Base-by-base conservation (phyloP, 2,113 vertebrate species). In the Neomonachus schauinslandi region DNA sequence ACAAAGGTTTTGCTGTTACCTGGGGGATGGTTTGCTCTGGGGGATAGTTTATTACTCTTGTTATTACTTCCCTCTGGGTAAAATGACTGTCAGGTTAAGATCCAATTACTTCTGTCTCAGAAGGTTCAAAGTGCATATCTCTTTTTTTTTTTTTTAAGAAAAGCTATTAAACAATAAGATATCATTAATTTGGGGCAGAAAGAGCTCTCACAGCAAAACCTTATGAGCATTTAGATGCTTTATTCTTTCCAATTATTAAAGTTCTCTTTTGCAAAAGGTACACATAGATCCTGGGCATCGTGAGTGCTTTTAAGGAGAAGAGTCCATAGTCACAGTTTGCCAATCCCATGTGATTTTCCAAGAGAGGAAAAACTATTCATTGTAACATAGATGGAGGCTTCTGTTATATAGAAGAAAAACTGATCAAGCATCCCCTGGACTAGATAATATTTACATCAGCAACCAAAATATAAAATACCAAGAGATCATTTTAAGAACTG, bases 141-240 rank as follows among this genome's bases (percentile, higher is more conserved):
- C 19, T 46, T 21, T 80, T 21, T 74, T 24, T 74, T 9, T 76
- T 49, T 76, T 49, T 51, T 53, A 13, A 84, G 71, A 36, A 86
- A 51, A 61, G 26, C 89, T 26, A 61, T 61, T 90, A 71, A 76
- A 59, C 16, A 88, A 83, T 79, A 79, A 81, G 57, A 63, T 84
- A 94, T 26, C 71, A 71, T 81, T 81, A 46, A 86, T 69, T 85
- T 74, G 12, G 22, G 49, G 42, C 16, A 89, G 71, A 89, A 92
- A 80, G n/a, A 74, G 79, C 86, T 85, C 63, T 92, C 89, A 74
- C 39, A 94, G 65, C 21, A 89, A 97, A 97, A 80, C 7, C 36
- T 86, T 79, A 22, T 2, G 80, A 96, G 82, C 28, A 72, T 94
- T 76, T 71, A 49, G 15, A 79, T 77, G 51, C 49, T 92, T 89